A percentile compares a stretch with the other conserved stretches of the same genome.
Conservation (phyloP, 1,140 invertebrate species). For the Trichomalopsis sarcophagae region DNA sequence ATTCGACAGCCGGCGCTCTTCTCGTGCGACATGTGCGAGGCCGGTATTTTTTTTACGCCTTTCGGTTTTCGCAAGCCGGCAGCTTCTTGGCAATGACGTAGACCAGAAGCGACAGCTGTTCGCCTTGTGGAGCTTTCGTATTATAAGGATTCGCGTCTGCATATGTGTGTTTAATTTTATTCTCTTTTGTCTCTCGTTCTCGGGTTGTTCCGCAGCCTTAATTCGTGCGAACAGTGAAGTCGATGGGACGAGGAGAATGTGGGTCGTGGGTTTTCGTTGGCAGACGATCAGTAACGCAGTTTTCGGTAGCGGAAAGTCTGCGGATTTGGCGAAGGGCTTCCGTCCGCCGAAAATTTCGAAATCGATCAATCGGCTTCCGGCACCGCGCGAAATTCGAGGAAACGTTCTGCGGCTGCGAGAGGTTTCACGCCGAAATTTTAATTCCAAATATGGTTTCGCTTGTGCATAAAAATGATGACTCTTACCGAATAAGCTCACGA, state of each 20-base stretch:
- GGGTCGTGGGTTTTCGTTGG: no score
- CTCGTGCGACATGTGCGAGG: slow-evolving; percentile 1
- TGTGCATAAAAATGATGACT: no score
- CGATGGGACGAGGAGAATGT: no score
- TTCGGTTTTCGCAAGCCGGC: not conserved
- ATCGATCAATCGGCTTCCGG: not conserved
- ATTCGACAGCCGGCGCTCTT: slow-evolving; percentile 7
- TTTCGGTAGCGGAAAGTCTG: not conserved
- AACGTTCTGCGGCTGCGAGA: not conserved
- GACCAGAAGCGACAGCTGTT: slow-evolving; percentile 33
- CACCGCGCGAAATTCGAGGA: not conserved
- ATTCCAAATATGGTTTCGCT: not conserved
- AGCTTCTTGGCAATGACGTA: not conserved
- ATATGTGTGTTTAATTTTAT: not conserved
- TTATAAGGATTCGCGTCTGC: slow-evolving; percentile 31
- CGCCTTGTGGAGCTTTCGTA: slow-evolving; percentile 6
- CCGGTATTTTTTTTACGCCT: not conserved
- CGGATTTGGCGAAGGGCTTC: not conserved
- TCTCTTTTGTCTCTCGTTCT: not conserved
- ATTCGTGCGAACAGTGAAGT: not conserved
- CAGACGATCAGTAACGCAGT: no score
- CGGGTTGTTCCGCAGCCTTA: not conserved
- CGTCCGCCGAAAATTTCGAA: not conserved
- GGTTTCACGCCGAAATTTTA: not conserved
- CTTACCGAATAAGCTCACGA: no score